Evolutionary conservation across 2,888 invertebrate species (phyloP).

Genomic region (Cheilosia soror): DNA sequence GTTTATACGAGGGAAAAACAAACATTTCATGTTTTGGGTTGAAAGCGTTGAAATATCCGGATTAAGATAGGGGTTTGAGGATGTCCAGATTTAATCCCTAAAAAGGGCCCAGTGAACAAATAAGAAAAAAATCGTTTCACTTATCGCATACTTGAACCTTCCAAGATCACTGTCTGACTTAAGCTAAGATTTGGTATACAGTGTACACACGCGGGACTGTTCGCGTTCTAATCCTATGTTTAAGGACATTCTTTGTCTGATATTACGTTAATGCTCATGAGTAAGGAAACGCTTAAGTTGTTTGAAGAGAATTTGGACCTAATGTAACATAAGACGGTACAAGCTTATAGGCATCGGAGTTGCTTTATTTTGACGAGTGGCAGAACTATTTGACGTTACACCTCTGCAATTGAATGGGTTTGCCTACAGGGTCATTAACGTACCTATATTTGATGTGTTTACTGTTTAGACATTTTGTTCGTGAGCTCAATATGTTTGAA

Average conservation of each 20-base stretch:
- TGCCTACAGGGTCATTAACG: no score
- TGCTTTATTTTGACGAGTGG: no score
- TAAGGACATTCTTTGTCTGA: constrained; percentile 25
- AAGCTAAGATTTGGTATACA: constrained; percentile 11
- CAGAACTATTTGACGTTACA: not conserved
- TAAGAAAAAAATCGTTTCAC: constrained; percentile 5
- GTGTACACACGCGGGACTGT: constrained; percentile 27
- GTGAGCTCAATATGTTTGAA: no score
- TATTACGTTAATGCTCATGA: constrained; percentile 28
- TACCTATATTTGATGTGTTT: no score
- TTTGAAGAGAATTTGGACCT: not conserved
- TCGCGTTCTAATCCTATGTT: constrained; percentile 40
- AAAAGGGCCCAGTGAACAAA: constrained; percentile 27
- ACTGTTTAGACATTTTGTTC: no score
- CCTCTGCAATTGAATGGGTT: not conserved
- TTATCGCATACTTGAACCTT: constrained; percentile 22
- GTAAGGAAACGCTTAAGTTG: constrained; percentile 23
- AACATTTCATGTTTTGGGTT: constrained; percentile 46
- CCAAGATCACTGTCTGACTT: constrained; percentile 7
- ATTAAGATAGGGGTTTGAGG: constrained; percentile 46
- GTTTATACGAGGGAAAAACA: constrained; percentile 2
- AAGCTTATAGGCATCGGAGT: not conserved
- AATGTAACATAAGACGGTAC: not conserved
- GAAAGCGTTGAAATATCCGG: constrained; percentile 68
- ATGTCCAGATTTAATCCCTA: constrained; percentile 43